A percentile compares a stretch with the other conserved stretches of the same genome.
Evolutionary conservation across 2,888 invertebrate genomes (phyloP).

Genomic region (Anthrax anthrax): DNA sequence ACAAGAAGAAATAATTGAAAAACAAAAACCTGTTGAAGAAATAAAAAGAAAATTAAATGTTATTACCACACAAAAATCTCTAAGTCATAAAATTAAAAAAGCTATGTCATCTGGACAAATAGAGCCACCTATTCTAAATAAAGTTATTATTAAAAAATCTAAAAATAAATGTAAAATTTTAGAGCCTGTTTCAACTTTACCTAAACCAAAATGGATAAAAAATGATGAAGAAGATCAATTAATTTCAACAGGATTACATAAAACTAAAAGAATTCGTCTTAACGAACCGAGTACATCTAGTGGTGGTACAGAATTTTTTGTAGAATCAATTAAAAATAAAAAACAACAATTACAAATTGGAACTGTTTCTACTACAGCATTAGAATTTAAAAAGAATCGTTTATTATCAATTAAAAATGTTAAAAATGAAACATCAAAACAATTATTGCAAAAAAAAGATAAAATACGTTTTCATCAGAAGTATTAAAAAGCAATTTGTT

Average conservation of each 20-base stretch:
- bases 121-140: conserved; percentile 5
- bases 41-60: too few species aligned
- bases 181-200: conserved; percentile 12
- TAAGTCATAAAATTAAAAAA: conserved; percentile 18
- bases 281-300: not conserved
- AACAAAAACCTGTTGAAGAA: conserved; percentile 10
- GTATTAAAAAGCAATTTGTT: too few species aligned
- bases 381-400: conserved; percentile 17
- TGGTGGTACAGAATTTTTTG: conserved; percentile 13
- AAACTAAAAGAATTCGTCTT: not conserved
- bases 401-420: conserved; percentile 13
- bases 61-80: not conserved
- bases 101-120: conserved; percentile 13
- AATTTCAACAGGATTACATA: too few species aligned
- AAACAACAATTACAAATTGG: conserved; percentile 6
- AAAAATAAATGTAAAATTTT: conserved; percentile 14
- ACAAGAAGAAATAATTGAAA: conserved; percentile 16
- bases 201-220: conserved; percentile 19
- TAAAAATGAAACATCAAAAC: conserved; percentile 13
- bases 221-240: conserved; percentile 14
- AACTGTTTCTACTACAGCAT: not conserved
- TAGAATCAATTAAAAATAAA: conserved; percentile 8
- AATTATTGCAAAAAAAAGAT: conserved; percentile 15
- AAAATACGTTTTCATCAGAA: not conserved
- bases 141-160: not conserved